A percentile compares a stretch with the other conserved stretches of the same genome.
Evolutionary conservation across 2,888 invertebrate species (phyloP).

Genomic region (Omphaloscelis lunosa): DNA sequence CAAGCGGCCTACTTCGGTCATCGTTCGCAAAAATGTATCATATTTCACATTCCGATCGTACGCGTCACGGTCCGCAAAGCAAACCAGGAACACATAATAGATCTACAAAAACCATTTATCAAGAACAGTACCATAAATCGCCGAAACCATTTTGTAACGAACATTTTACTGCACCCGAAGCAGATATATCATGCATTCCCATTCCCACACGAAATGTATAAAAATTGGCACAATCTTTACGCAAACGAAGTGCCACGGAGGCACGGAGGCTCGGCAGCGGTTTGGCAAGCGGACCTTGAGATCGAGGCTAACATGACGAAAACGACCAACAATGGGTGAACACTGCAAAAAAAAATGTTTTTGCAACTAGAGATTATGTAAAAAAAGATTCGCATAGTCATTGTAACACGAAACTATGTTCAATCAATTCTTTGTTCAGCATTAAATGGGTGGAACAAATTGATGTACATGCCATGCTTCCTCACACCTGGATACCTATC

Average conservation of each 20-base stretch:
- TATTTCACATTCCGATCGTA: conserved; percentile 46
- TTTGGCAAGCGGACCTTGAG: conserved; percentile 70
- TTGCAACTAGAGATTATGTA: conserved; percentile 60
- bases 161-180: conserved; percentile 47
- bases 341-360: conserved; percentile 62
- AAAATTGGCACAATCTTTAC: conserved; percentile 64
- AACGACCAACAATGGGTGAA: conserved; percentile 68
- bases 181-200: conserved; percentile 47
- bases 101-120: conserved; percentile 62
- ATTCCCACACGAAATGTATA: conserved; percentile 51
- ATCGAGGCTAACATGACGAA: conserved; percentile 71
- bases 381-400: conserved; percentile 62
- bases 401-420: conserved; percentile 37
- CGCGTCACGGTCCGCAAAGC: conserved; percentile 41
- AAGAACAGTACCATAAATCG: conserved; percentile 59
- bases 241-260: conserved; percentile 58
- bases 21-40: conserved; percentile 33
- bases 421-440: conserved; percentile 49
- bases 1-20: conserved; percentile 5
- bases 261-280: conserved; percentile 48
- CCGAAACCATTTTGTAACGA: conserved; percentile 56
- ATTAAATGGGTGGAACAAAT: conserved; percentile 53
- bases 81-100: conserved; percentile 48
- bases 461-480: conserved; percentile 33
- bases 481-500: conserved; percentile 24